Evolutionary conservation across 2,888 invertebrate genomes (phyloP).

Genomic region (Pollenia labialis): DNA sequence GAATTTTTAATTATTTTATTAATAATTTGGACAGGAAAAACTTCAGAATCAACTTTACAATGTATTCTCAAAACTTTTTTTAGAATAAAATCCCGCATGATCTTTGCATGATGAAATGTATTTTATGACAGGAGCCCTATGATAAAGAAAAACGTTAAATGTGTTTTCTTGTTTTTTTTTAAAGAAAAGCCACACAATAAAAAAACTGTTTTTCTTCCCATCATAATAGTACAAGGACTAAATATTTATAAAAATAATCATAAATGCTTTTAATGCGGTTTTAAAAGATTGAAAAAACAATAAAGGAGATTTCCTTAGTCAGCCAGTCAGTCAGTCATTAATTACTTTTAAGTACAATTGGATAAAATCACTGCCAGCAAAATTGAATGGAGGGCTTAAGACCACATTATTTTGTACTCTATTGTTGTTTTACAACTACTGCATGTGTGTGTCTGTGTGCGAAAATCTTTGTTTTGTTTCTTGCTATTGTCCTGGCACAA

Average conservation of each 20-base stretch:
- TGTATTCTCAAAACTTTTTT: neutral
- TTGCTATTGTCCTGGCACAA: neutral
- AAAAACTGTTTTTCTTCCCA: constrained; percentile 24
- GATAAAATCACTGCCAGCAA: constrained; percentile 16
- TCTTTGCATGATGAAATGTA: neutral
- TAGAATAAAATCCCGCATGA: neutral
- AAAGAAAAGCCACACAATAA: neutral
- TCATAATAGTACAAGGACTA: constrained; percentile 30
- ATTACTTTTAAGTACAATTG: constrained; percentile 44
- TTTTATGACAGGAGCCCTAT: neutral
- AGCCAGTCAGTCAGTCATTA: constrained; percentile 31
- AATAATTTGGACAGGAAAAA: neutral
- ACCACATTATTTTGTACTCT: neutral
- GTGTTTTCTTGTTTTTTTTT: neutral
- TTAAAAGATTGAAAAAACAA: neutral
- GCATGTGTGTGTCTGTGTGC: constrained; percentile 9
- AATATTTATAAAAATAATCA: constrained; percentile 32
- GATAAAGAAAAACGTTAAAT: neutral
- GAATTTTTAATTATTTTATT: neutral
- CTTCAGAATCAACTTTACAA: too few relatives aligned
- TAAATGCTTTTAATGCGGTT: constrained; percentile 4
- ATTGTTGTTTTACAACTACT: constrained; percentile 22
- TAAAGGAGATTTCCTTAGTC: neutral
- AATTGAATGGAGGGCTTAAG: constrained; percentile 19
- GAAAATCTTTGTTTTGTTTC: neutral